Conservation (phyloP, 2,888 invertebrate genomes). For the Osmoderma eremita region DNA sequence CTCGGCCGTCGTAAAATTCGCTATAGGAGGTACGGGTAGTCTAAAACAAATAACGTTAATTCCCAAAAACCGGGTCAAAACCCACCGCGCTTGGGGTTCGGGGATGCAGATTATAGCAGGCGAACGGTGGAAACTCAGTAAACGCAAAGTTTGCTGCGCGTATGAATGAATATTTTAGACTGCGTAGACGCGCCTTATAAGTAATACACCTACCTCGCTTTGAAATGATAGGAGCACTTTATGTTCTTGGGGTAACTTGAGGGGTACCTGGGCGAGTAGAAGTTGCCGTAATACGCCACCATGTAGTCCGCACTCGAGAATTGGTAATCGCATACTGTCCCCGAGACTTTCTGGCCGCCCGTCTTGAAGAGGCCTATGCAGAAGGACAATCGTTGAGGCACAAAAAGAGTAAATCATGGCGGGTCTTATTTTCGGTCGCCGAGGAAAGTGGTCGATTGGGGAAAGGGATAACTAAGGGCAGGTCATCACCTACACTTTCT, state of each 20-base stretch:
- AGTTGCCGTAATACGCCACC: constrained; percentile 77
- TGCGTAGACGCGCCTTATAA: neutral
- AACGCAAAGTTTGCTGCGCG: neutral
- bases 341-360: constrained; percentile 79
- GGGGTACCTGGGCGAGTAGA: constrained; percentile 95
- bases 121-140: too few relatives aligned
- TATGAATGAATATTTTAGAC: neutral
- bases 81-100: too few relatives aligned
- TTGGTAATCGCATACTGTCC: constrained; percentile 86
- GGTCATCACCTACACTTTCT: too few relatives aligned
- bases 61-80: constrained; percentile 16
- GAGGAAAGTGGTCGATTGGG: neutral
- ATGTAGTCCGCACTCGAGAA: constrained; percentile 80
- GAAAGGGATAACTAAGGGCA: neutral
- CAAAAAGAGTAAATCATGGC: neutral
- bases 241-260: constrained; percentile 94
- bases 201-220: constrained; percentile 74
- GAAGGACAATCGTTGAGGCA: neutral
- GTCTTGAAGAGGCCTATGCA: constrained; percentile 80
- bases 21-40: neutral
- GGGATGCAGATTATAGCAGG: too few relatives aligned
- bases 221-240: constrained; percentile 88
- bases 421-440: constrained; percentile 15
- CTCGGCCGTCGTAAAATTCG: constrained; percentile 16
- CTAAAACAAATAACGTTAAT: constrained; percentile 36